phyloP scores from a whole-genome alignment of 2,888 invertebrate species.

The Napeogenes sylphis region DNA sequence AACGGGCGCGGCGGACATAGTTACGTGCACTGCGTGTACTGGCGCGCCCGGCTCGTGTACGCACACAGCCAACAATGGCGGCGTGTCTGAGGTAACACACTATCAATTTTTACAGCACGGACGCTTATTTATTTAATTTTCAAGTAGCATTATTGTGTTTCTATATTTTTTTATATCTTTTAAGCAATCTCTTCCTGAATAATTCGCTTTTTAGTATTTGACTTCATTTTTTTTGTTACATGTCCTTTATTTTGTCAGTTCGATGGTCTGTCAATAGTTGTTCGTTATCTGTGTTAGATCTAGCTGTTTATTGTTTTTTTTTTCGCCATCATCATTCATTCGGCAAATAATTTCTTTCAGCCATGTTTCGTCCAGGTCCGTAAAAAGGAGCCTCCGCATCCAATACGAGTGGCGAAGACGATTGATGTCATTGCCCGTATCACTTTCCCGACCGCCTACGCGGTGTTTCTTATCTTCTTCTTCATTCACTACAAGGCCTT shows the following conservation, averaged over 20 bases:
- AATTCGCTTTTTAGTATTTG: slow-evolving; percentile 1
- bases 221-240: not conserved
- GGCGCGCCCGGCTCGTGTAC: slow-evolving; percentile 88
- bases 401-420: slow-evolving; percentile 94
- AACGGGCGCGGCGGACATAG: slow-evolving; percentile 87
- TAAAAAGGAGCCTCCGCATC: slow-evolving; percentile 94
- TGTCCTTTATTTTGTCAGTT: not conserved
- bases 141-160: slow-evolving; percentile 5
- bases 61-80: slow-evolving; percentile 91
- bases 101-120: not conserved
- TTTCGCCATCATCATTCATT: slow-evolving; percentile 63
- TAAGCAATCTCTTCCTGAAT: no score
- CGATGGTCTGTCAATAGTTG: not conserved
- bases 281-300: slow-evolving; percentile 7
- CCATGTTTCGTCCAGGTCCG: slow-evolving; percentile 91
- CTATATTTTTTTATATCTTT: slow-evolving; percentile 6
- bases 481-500: slow-evolving; percentile 96
- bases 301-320: slow-evolving; percentile 26
- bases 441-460: slow-evolving; percentile 95
- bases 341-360: slow-evolving; percentile 76
- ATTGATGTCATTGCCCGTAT: slow-evolving; percentile 96
- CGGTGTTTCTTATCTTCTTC: slow-evolving; percentile 95
- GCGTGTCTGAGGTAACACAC: slow-evolving; percentile 86
- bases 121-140: slow-evolving; percentile 11
- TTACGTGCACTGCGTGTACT: slow-evolving; percentile 88